Evolutionary conservation across 2,113 vertebrate genomes (phyloP).

Genomic region (Lophochroa leadbeateri): DNA sequence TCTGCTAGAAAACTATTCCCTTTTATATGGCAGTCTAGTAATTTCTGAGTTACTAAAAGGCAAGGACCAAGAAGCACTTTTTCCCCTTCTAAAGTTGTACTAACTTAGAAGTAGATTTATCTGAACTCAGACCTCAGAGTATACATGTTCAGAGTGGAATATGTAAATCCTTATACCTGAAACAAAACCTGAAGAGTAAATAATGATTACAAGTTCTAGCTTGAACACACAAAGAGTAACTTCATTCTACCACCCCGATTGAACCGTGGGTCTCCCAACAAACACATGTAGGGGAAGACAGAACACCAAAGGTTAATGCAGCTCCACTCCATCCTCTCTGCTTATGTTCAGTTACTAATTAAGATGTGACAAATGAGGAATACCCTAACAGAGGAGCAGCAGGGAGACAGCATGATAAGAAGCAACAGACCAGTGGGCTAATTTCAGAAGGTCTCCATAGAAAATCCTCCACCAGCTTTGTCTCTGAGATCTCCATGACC

Average conservation of each 20-base stretch:
- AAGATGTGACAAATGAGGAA: not conserved
- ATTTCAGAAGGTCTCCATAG: not conserved
- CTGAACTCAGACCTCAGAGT: not conserved
- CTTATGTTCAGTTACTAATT: not conserved
- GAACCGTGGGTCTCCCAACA: not conserved
- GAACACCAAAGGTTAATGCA: not conserved
- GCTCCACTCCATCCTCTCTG: not conserved
- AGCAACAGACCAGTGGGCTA: not conserved
- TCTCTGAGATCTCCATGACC: not conserved
- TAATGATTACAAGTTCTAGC: not conserved
- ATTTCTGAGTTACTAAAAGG: not conserved
- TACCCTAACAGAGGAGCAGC: not conserved
- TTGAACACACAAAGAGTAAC: rapidly evolving
- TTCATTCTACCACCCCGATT: rapidly evolving
- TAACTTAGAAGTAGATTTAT: not conserved
- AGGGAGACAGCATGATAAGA: not conserved
- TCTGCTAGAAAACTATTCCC: not conserved
- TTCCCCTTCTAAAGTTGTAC: not conserved
- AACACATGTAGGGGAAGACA: rapidly evolving
- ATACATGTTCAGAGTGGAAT: not conserved
- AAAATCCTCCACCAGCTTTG: not conserved
- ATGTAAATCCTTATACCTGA: not conserved
- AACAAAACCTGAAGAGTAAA: not conserved
- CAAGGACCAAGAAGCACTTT: not conserved
- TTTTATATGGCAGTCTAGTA: not conserved